Base-by-base conservation (phyloP, 2,113 vertebrate genomes). In the Bettongia penicillata region DNA sequence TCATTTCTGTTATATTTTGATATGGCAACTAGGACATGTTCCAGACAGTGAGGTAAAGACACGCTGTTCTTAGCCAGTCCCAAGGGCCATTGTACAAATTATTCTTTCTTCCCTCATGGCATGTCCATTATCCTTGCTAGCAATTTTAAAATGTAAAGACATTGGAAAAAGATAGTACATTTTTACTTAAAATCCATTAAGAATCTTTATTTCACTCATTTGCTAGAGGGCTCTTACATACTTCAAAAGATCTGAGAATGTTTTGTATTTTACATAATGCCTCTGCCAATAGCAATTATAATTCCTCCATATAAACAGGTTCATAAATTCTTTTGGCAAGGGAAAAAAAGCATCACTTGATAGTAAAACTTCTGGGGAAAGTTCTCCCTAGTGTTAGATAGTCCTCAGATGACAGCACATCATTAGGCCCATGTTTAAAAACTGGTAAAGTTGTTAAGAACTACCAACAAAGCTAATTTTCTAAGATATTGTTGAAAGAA, bases 11-110 rank as follows among this genome's bases (percentile, higher is more conserved):
- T 68, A 68, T 61, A 68, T 91, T 91, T 55, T 47, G 5, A 77
- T 37, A 22, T 52, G 25, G 84, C 22, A 53, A 49, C 2, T 19
- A 53, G n/a, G 11, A 7, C 23, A 92, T 95, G 8, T 50, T 90
- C 52, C 93, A 92, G 24, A 25, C 50, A 7, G 93, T 7, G 31
- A 89, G 92, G 91, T 53, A 95, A 93, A 93, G 16, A 26, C 55
- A 0, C 6, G 11, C 12, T 68, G 8, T n/a, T 77, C 37, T n/a
- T 77, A 16, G 31, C 37, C 31, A 77, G 12, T 0, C 16, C 57
- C 57, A 68, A 68, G 31, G 61, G 8, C 57, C 31, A n/a, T 77
- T n/a, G 31, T n/a, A 5, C 16, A n/a, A 37, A 37, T 77, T 37
- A 77, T n/a, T 77, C 37, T 19, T 16, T n/a, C 37, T 77, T 1